A percentile compares a stretch with the other conserved stretches of the same genome.
These are phyloP conservation scores for Acyrthosiphon pisum DNA, from an alignment of 1,140 invertebrate species.

Conservation along the genomic window DNA sequence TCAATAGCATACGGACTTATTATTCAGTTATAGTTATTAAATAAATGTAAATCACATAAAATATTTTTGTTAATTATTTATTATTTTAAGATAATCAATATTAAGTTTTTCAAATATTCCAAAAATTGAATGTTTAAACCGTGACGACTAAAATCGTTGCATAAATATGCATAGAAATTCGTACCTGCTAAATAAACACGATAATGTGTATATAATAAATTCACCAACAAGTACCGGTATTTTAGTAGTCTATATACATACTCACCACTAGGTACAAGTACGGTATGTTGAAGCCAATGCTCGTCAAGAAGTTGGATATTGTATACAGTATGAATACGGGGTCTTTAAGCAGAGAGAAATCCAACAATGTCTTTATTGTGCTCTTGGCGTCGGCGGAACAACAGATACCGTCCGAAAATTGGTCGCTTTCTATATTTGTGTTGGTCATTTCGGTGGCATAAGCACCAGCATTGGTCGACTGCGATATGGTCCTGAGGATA, in stretches of 20 bases:
- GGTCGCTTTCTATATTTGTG: constrained; percentile 79
- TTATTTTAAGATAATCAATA: no score
- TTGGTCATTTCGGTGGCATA: constrained; percentile 64
- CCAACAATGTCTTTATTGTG: constrained; percentile 82
- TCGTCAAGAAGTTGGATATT: constrained; percentile 93
- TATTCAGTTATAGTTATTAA: not conserved
- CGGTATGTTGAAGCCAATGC: constrained; percentile 95
- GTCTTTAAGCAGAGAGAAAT: constrained; percentile 83
- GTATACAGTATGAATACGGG: constrained; percentile 89
- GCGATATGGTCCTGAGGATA: constrained; percentile 60
- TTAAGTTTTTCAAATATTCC: not conserved
- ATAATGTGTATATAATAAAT: not conserved
- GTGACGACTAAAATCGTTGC: not conserved
- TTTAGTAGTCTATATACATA: constrained; percentile 25
- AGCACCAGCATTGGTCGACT: constrained; percentile 62
- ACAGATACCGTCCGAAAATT: constrained; percentile 82
- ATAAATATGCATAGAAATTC: not conserved
- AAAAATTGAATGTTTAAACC: not conserved
- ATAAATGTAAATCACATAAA: no score
- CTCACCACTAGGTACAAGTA: constrained; percentile 81
- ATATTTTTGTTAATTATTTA: no score
- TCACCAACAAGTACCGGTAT: not conserved
- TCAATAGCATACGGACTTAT: not conserved
- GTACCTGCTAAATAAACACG: not conserved
- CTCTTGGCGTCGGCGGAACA: constrained; percentile 67